A percentile compares a stretch with the other conserved stretches of the same genome.
Conservation (phyloP, 2,113 vertebrate genomes). For the Calidris pugnax region DNA sequence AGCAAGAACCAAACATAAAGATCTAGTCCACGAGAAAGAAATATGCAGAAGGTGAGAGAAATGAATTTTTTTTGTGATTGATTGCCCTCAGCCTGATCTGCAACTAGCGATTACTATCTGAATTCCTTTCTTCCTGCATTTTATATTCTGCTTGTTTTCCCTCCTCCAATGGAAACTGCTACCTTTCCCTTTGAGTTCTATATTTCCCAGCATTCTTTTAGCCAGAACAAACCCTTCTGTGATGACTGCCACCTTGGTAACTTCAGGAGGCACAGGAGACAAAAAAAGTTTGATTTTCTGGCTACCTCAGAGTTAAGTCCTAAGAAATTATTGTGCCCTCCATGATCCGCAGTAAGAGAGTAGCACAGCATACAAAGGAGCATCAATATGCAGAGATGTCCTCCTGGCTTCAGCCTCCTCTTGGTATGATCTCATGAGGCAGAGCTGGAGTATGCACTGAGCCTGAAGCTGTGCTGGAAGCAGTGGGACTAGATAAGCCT, state of each 20-base stretch:
- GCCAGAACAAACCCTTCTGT: not conserved
- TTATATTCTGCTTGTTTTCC: not conserved
- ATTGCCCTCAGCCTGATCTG: not conserved
- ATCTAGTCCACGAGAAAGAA: not conserved
- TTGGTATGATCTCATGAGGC: not conserved
- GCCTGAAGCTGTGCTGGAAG: not conserved
- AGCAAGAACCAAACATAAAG: not conserved
- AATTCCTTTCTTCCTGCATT: not conserved
- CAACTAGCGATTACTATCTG: not conserved
- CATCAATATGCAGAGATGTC: not conserved
- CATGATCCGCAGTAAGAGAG: not conserved
- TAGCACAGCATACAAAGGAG: not conserved
- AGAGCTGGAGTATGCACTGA: not conserved
- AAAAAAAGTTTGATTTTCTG: not conserved
- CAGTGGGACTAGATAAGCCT: not conserved
- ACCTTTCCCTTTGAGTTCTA: not conserved
- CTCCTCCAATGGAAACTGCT: not conserved
- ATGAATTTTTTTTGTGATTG: not conserved
- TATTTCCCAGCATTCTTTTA: not conserved
- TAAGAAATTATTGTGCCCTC: not conserved
- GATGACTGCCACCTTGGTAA: not conserved
- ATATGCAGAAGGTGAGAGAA: not conserved
- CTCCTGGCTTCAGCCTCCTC: not conserved
- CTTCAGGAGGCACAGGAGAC: not conserved
- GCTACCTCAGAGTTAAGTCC: not conserved